Evolutionary conservation across 2,113 vertebrate species (phyloP).

Genomic region (Saguinus imperator): DNA sequence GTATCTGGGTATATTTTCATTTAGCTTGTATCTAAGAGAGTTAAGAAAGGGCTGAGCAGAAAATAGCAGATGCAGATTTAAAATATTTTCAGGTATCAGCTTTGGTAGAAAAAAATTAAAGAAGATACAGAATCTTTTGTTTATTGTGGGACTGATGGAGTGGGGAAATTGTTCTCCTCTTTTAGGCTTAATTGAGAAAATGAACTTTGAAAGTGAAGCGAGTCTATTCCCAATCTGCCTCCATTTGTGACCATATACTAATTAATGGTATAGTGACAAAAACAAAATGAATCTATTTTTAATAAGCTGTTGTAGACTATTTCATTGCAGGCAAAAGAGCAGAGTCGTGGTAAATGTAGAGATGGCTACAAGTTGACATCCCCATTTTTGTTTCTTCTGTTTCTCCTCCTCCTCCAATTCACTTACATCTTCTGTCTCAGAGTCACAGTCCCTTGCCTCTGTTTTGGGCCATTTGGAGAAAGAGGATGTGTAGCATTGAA

Average conservation of each 20-base stretch:
- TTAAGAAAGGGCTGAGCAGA: background rate
- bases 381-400: background rate
- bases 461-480: background rate
- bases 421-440: background rate
- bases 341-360: background rate
- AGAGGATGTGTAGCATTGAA: background rate
- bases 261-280: background rate
- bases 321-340: background rate
- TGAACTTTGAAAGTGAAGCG: background rate
- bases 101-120: background rate
- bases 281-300: background rate
- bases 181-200: background rate
- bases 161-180: background rate
- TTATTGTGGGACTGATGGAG: background rate
- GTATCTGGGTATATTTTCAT: background rate
- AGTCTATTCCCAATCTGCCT: background rate
- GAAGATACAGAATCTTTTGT: background rate
- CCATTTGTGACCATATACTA: background rate
- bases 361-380: background rate
- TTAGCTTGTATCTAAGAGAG: background rate
- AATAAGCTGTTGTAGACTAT: background rate
- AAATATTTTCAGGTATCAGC: background rate
- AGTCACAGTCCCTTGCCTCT: background rate
- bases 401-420: background rate
- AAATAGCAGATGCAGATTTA: background rate